Evolutionary conservation across 37 sponge, comb jelly and placozoan genomes (phyloP), one percentile per base, ranked within the genome.

Genomic region (Aphrocallistes beatrix): DNA sequence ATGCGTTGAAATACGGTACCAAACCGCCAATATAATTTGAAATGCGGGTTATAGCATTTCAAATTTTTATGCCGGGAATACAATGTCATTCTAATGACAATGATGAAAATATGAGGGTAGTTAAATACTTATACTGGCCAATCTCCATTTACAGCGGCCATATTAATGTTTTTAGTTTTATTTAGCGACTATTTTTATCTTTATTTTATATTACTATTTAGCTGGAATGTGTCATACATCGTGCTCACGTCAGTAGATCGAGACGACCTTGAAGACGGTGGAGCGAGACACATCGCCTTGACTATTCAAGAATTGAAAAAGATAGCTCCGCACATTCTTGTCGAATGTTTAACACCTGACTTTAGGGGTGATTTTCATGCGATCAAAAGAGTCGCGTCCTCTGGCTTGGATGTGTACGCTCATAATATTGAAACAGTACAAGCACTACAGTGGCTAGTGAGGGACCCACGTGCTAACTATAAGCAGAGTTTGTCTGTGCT

Each of bases 201-300:
- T n/a, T n/a, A n/a, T n/a, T n/a, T n/a, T n/a, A n/a, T n/a, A n/a
- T n/a, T n/a, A n/a, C n/a, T n/a, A n/a, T 60, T 19, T 60, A 60
- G 75, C 34, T 95, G 99, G 99, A 95, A 94, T 21, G 83, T 98
- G 84, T 94, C 95, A 40, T 98, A 98, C 84, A 88, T 98, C 1
- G 99, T 98, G 23, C 91, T 98, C 30, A 98, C 99, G 17, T 98
- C 99, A 85, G 99, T 98, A 50, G 99, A 98, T 82, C 89, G 99
- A 89, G 99, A 98, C 88, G 96, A 98, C 39, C 30, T 98, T 38
- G 37, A 91, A 45, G 99, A 98, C 88, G 93, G 90, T 37, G 99
- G 99, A 0, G 42, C 99, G 6, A 85, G 85, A 21, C 99, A 98
- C 86, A 92, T 98, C 86, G 94, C 99, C 51, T 84, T 91, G 39